These are phyloP conservation scores for Axinella damicornis DNA, from an alignment of 37 sponge, comb jelly and placozoan genomes.

Conservation along the genomic window DNA sequence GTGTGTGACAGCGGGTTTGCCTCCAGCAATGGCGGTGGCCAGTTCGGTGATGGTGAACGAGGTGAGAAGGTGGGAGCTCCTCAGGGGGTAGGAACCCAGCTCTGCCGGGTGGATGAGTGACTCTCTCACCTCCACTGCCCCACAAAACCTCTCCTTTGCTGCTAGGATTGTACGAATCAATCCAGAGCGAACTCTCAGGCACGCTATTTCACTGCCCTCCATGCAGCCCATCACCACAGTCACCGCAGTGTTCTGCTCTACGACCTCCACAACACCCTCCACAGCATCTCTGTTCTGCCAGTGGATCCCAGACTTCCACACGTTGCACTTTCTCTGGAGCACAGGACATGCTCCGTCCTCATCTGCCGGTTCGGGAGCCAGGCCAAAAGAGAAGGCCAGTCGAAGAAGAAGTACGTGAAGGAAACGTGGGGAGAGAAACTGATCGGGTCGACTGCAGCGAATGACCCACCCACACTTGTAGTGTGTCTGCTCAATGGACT, in stretches of 20 bases:
- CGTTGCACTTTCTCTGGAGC: neutral
- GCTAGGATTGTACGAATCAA: conserved; percentile 11
- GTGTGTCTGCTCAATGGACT: neutral
- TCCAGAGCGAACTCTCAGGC: neutral
- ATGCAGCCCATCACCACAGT: neutral
- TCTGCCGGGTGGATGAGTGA: conserved; percentile 22
- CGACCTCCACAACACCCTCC: neutral
- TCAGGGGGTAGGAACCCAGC: no score
- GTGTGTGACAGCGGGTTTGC: no score
- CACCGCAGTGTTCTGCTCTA: neutral
- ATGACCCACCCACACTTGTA: conserved; percentile 19
- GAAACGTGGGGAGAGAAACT: neutral
- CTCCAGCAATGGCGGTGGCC: neutral
- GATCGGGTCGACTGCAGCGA: neutral
- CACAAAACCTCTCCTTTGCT: neutral
- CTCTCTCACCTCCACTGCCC: neutral
- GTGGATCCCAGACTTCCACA: conserved; percentile 1
- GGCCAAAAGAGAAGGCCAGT: neutral
- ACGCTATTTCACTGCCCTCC: conserved; percentile 15
- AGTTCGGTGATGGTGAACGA: neutral
- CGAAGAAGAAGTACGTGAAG: neutral
- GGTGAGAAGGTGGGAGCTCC: neutral
- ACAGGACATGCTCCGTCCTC: neutral
- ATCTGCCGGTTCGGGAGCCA: neutral
- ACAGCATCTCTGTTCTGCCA: neutral